phyloP scores from a whole-genome alignment of 92 coral and sea anemone genomes.

The Zoanthus gigantus region DNA sequence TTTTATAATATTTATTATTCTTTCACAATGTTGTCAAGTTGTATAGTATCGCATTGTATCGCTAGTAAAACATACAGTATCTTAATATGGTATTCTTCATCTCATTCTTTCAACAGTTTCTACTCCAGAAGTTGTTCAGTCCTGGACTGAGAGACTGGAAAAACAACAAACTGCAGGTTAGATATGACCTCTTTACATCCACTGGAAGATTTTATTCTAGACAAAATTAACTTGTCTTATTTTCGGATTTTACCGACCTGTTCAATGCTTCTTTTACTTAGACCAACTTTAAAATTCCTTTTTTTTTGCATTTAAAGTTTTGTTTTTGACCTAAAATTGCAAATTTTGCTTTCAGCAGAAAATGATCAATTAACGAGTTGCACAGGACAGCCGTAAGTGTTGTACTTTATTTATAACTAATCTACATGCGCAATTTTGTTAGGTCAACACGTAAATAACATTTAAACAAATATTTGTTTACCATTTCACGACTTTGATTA shows the following conservation, averaged over 20 bases:
- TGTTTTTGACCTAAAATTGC: not conserved
- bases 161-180: conserved; percentile 62
- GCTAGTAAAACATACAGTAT: too few relatives aligned
- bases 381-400: not conserved
- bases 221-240: too few relatives aligned
- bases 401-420: not conserved
- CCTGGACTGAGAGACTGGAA: conserved; percentile 76
- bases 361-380: not conserved
- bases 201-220: not conserved
- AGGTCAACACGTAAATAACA: too few relatives aligned
- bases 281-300: too few relatives aligned
- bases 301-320: too few relatives aligned
- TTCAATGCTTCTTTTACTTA: too few relatives aligned
- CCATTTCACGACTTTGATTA: too few relatives aligned
- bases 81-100: not conserved
- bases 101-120: conserved; percentile 55
- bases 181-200: not conserved
- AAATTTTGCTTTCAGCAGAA: not conserved
- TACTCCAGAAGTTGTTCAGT: conserved; percentile 92
- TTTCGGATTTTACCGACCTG: too few relatives aligned
- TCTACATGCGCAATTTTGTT: not conserved
- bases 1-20: too few relatives aligned
- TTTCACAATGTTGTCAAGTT: too few relatives aligned
- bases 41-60: too few relatives aligned
- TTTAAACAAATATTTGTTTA: too few relatives aligned